Base-by-base conservation (phyloP, 2,888 invertebrate genomes). In the Biston stratarius region DNA sequence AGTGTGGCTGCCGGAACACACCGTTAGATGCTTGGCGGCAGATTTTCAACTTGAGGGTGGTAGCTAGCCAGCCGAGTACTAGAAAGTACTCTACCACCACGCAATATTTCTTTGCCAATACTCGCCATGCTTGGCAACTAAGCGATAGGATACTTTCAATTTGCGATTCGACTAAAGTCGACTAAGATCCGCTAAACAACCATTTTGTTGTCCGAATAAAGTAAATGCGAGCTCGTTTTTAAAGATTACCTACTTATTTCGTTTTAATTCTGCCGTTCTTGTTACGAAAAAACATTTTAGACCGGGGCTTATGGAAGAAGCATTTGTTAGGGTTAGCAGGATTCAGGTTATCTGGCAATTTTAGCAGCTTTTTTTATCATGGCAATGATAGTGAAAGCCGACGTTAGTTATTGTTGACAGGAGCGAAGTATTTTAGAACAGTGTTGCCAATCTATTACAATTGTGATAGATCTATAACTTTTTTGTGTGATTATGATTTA, bases 211-310 rank as follows among this genome's bases (percentile, higher is more conserved):
- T 59, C 70, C 72, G 68, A 68, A 71, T 74, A 66, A 70, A 67
- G 69, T 73, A 70, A 73, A 74, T 69, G 69, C 62, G 67, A 71
- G 74, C 73, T 72, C 72, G 71, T 75, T 76, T 74, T 77, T 76
- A 73, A 78, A 75, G 77, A 76, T 77, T 75, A 75, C 66, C 62
- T 67, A 49, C 58, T 59, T 49, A 67, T 67, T 59, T 58, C 56
- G 52, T 65, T 67, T 70, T 69, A 70, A 70, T 70, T 67, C 53
- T 58, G 57, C 49, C 51, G 12, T 40, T 40, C 52, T 49, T 59
- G 58, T 67, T 62, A 47, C 42, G 24, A 64, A 60, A 58, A 59
- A 51, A 64, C 61, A 52, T 61, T 70, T 67, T 57, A 56, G 63
- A 57, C 47, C 51, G 45, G 67, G 67, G 64, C 57, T 57, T 64